phyloP scores from a whole-genome alignment of 2,888 invertebrate species.

The Chirona hameri region DNA sequence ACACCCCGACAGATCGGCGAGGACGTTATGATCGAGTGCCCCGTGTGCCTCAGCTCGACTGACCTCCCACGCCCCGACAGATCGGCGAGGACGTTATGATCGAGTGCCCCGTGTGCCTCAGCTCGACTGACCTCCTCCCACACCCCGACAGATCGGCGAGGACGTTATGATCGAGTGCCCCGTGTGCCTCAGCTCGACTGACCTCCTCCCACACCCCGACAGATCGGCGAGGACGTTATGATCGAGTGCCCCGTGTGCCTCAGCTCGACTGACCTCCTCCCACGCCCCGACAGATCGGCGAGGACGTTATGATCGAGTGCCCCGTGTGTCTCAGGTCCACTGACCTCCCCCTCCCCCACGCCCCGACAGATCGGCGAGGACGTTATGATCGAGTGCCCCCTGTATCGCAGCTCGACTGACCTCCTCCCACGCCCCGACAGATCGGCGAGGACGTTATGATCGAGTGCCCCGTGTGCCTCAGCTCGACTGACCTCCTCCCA shows the following conservation, averaged over 20 bases:
- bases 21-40: conserved; percentile 58
- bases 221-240: conserved; percentile 33
- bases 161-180: conserved; percentile 60
- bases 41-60: conserved; percentile 76
- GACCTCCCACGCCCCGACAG: not conserved
- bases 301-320: conserved; percentile 56
- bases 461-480: conserved; percentile 78
- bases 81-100: conserved; percentile 33
- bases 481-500: too few species aligned
- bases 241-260: conserved; percentile 74
- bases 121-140: too few species aligned
- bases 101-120: conserved; percentile 78
- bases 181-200: too few species aligned
- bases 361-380: conserved; percentile 33
- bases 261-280: too few species aligned
- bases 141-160: conserved; percentile 33
- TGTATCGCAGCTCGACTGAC: too few species aligned
- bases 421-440: not conserved
- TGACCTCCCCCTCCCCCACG: too few species aligned
- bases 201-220: not conserved
- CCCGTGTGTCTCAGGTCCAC: conserved; percentile 75
- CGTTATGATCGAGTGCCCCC: conserved; percentile 61
- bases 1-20: not conserved
- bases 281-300: not conserved
- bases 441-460: conserved; percentile 33